Base-by-base conservation (phyloP, 2,113 vertebrate species). In the Engystomops pustulosus region DNA sequence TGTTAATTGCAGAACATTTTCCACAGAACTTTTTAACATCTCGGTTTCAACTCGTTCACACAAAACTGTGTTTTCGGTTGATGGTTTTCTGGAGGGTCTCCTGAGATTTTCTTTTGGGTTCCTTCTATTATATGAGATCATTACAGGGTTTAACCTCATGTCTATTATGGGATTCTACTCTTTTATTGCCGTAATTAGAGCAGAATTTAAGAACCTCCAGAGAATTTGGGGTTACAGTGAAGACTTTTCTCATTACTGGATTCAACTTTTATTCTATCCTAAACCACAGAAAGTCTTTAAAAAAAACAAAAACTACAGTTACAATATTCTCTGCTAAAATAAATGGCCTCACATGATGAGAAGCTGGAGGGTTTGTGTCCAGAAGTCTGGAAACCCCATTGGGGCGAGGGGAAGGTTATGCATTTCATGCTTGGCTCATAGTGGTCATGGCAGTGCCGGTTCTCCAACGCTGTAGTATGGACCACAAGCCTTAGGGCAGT, bases 161-260 rank as follows among this genome's bases (percentile, higher is more conserved):
- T 65, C 27, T 32, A 18, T 34, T 32, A 65, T 9, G 60, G 30
- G 14, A 32, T 34, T 12, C 3, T 17, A n/a, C 12, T 18, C 6
- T 65, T 65, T 65, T 65, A 65, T 32, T 65, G 30, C 34, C 18
- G 60, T 65, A 34, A 65, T 65, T 32, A 65, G 60, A 65, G 30
- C 27, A 65, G 60, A 65, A 18, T 65, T 65, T 65, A 7, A 32
- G 27, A 65, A 65, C 15, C 60, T 32, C 60, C 15, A 18, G 60
- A 18, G 60, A 34, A 1, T 34, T 15, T 3, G 23, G 30, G 27
- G 60, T 65, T 34, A 4, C 60, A 34, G 4, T 4, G 1, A 65
- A 17, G 27, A 32, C 27, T 30, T 15, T 30, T 14, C 27, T 32
- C 2, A 14, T 32, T 65, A 17, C 18, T 8, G 15, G 5, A 32